These are phyloP conservation scores for Bellardia pandia DNA, from an alignment of 2,888 invertebrate genomes.

Conservation along the genomic window DNA sequence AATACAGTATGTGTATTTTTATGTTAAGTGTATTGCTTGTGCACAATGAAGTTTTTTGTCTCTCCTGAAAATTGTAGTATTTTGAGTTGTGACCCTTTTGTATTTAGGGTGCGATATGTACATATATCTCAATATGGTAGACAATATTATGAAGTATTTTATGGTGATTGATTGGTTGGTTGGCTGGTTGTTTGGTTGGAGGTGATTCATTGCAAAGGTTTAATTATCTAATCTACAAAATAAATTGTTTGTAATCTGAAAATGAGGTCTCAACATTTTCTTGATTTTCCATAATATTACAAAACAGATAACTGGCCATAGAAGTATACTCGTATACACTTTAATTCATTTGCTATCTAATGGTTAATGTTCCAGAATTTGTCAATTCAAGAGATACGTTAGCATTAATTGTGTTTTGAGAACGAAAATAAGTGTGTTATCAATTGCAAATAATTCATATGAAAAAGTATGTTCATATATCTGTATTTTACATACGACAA, in stretches of 20 bases:
- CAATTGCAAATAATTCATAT: not conserved
- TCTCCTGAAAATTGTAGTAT: too few species aligned
- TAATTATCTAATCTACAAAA: conserved; percentile 16
- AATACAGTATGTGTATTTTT: too few species aligned
- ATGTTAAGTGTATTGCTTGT: too few species aligned
- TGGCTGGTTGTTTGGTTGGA: not conserved
- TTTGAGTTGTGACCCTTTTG: too few species aligned
- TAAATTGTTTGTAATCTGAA: conserved; percentile 41
- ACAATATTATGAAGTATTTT: not conserved
- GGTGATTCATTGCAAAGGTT: conserved; percentile 11
- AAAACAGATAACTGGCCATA: conserved; percentile 4
- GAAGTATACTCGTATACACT: not conserved
- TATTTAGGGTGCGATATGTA: too few species aligned
- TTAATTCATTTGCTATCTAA: not conserved
- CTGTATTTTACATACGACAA: not conserved
- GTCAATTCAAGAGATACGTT: not conserved
- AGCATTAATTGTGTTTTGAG: not conserved
- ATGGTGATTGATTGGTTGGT: not conserved
- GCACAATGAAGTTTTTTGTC: too few species aligned
- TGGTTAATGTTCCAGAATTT: conserved; percentile 19
- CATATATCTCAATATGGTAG: not conserved
- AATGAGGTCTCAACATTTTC: conserved; percentile 7
- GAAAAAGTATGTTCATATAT: not conserved
- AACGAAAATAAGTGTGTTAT: conserved; percentile 1
- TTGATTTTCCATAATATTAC: conserved; percentile 13